Conservation (phyloP, 2,888 invertebrate species). For the Ceramica pisi region DNA sequence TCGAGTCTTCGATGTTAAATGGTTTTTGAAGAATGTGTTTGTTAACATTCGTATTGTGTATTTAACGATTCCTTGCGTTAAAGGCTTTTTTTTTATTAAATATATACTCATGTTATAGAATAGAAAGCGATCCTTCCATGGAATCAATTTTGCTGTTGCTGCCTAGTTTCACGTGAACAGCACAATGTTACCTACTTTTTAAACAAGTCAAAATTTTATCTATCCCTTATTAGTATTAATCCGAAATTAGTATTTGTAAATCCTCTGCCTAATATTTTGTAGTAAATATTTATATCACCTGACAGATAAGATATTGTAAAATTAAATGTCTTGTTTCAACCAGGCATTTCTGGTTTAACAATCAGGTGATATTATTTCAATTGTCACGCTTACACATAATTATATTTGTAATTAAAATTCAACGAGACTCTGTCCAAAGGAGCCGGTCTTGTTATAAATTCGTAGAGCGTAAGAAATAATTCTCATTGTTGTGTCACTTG, state of each 20-base stretch:
- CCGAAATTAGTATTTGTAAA: too few species aligned
- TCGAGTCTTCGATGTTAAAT: constrained; percentile 46
- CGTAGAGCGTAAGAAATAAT: constrained; percentile 45
- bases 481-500: constrained; percentile 40
- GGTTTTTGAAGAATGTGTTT: constrained; percentile 44
- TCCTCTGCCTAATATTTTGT: background rate
- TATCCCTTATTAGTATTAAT: too few species aligned
- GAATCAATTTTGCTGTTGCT: background rate
- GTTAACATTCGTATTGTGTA: constrained; percentile 35
- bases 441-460: constrained; percentile 53
- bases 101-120: background rate
- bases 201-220: too few species aligned
- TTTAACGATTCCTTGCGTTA: constrained; percentile 8
- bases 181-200: too few species aligned
- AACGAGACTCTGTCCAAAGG: constrained; percentile 38
- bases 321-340: constrained; percentile 23
- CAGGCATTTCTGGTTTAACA: constrained; percentile 9
- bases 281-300: background rate
- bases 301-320: constrained; percentile 30
- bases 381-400: constrained; percentile 23
- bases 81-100: constrained; percentile 14
- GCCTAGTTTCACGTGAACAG: background rate
- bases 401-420: constrained; percentile 47
- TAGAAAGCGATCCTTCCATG: background rate
- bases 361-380: constrained; percentile 37